phyloP scores from a whole-genome alignment of 2,797 vertebrate species.

The Hylomyscus alleni region DNA sequence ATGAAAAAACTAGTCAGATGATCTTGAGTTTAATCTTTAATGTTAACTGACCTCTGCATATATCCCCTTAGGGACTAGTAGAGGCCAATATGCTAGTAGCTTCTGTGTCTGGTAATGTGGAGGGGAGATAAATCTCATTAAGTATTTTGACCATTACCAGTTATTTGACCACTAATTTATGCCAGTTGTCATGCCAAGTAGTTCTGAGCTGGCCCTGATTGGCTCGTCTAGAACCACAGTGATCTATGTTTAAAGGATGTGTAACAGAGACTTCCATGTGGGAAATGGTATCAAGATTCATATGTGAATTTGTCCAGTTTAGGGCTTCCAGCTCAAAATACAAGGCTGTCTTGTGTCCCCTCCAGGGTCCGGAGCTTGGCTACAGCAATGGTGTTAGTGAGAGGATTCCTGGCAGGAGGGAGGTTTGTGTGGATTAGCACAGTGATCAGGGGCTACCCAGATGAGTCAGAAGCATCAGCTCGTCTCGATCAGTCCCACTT shows the following conservation, averaged over 20 bases:
- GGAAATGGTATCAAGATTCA: not conserved
- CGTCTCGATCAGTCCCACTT: not conserved
- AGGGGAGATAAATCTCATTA: not conserved
- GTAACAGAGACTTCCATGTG: not conserved
- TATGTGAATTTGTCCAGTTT: not conserved
- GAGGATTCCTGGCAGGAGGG: not conserved
- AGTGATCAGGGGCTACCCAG: not conserved
- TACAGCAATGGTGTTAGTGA: not conserved
- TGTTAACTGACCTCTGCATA: not conserved
- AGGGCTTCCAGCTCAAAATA: constrained; percentile 7
- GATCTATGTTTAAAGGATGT: constrained; percentile 1
- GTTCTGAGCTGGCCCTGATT: not conserved
- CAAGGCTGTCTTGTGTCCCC: not conserved
- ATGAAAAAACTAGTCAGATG: not conserved
- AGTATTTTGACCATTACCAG: not conserved
- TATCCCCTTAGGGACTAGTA: not conserved
- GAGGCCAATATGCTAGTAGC: not conserved
- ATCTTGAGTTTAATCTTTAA: not conserved
- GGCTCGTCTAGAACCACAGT: not conserved
- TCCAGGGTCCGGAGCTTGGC: no score
- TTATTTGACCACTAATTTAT: constrained; percentile 11
- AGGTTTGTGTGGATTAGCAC: not conserved
- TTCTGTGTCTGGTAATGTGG: not conserved
- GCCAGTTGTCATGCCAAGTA: not conserved
- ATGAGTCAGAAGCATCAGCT: not conserved